phyloP scores from a whole-genome alignment of 2,888 invertebrate species.

The Cosmia pyralina region DNA sequence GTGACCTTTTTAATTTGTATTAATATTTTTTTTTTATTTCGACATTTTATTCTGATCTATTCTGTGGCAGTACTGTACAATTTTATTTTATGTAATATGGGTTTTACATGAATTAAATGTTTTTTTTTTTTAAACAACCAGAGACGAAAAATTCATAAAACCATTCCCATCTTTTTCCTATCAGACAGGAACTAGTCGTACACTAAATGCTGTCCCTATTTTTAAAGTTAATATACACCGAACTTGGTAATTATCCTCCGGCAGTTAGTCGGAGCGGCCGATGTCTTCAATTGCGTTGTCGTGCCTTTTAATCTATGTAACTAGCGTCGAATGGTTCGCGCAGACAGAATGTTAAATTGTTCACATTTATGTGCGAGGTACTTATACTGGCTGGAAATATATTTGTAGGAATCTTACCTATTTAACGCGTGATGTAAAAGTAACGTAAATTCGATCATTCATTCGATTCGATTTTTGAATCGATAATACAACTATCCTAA shows the following conservation, averaged over 20 bases:
- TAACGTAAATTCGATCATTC: too few species aligned
- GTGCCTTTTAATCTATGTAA: conserved; percentile 50
- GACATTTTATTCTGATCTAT: too few species aligned
- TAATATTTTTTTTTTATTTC: too few species aligned
- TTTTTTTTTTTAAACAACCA: too few species aligned
- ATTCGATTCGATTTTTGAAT: too few species aligned
- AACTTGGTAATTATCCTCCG: conserved; percentile 39
- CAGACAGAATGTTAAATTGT: conserved; percentile 47
- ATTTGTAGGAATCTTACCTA: too few species aligned
- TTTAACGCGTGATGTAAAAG: too few species aligned
- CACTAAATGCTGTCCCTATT: not conserved
- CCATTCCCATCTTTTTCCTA: not conserved
- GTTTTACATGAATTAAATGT: too few species aligned
- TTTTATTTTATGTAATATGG: too few species aligned
- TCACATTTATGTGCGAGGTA: conserved; percentile 23
- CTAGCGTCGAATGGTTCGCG: conserved; percentile 30
- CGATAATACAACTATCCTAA: too few species aligned
- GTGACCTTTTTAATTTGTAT: too few species aligned
- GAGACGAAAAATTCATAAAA: not conserved
- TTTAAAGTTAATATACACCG: conserved; percentile 11
- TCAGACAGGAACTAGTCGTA: not conserved
- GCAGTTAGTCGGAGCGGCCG: conserved; percentile 40
- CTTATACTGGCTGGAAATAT: not conserved
- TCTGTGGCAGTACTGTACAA: too few species aligned
- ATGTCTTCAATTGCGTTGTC: conserved; percentile 51